These are phyloP conservation scores for Drymodes brunneopygia DNA, from an alignment of 2,113 vertebrate genomes.

Conservation along the genomic window DNA sequence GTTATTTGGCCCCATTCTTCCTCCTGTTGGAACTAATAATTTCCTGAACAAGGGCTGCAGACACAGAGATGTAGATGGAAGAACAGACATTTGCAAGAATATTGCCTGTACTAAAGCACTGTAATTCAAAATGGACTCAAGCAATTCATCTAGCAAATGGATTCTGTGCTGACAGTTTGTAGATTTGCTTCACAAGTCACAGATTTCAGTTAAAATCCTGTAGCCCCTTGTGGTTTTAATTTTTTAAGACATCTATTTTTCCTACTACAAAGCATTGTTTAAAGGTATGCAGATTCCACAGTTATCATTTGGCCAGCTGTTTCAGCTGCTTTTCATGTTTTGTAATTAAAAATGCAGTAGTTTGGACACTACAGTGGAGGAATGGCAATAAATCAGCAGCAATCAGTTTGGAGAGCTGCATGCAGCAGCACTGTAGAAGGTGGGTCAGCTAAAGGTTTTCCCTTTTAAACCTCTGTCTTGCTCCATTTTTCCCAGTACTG, in stretches of 20 bases:
- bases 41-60: neutral
- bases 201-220: neutral
- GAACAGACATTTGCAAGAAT: neutral
- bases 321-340: neutral
- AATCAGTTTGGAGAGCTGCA: neutral
- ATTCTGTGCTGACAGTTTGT: neutral
- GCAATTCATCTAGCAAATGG: neutral
- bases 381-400: neutral
- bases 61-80: neutral
- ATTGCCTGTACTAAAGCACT: neutral
- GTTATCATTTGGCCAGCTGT: neutral
- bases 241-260: neutral
- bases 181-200: neutral
- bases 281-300: neutral
- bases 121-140: neutral
- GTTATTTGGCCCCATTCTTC: neutral
- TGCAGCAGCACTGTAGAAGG: neutral
- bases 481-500: neutral
- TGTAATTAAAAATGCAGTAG: neutral
- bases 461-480: neutral
- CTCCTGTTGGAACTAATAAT: neutral
- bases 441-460: neutral
- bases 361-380: neutral
- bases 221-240: neutral
- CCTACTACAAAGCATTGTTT: neutral